Percentiles rank a stretch among this genome's conserved stretches.
These are phyloP conservation scores for Nibea albiflora DNA, from an alignment of 2,113 vertebrate genomes.

Conservation along the genomic window DNA sequence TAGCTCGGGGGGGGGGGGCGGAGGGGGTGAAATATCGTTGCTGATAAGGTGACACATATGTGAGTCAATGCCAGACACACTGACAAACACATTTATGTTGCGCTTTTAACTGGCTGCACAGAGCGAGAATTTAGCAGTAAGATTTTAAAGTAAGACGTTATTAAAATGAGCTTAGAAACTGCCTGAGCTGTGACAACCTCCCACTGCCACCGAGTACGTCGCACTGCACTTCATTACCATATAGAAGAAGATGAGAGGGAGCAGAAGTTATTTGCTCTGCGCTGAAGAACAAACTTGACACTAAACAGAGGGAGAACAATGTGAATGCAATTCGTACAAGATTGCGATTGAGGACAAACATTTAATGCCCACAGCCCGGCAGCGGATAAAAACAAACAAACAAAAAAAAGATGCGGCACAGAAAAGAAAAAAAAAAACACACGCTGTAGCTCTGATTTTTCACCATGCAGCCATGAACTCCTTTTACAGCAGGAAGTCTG, in stretches of 20 bases:
- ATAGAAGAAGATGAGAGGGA: slow-evolving; percentile 19
- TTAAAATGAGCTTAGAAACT: slow-evolving; percentile 31
- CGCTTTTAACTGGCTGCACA: slow-evolving; percentile 18
- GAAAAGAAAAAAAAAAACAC: neutral
- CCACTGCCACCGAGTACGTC: neutral
- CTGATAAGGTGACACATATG: slow-evolving; percentile 29
- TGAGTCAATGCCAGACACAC: neutral
- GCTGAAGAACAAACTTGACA: slow-evolving; percentile 36
- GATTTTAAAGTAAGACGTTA: slow-evolving; percentile 21
- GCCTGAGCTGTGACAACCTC: slow-evolving; percentile 29
- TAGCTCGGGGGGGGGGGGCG: neutral
- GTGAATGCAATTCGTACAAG: neutral
- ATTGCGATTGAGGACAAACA: slow-evolving; percentile 2
- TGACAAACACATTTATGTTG: slow-evolving; percentile 15
- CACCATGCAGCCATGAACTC: neutral
- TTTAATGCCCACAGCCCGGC: slow-evolving; percentile 18
- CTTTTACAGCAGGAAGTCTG: slow-evolving; percentile 26
- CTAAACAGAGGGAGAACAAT: slow-evolving; percentile 12
- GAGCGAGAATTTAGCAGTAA: slow-evolving; percentile 21
- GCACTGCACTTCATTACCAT: slow-evolving; percentile 45
- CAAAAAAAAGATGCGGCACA: neutral
- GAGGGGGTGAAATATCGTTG: neutral
- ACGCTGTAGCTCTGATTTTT: slow-evolving; percentile 19
- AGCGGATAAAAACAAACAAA: slow-evolving; percentile 25
- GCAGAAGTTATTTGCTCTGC: slow-evolving; percentile 21